Base-by-base conservation (phyloP, 2,113 vertebrate genomes). In the Neogale vison region DNA sequence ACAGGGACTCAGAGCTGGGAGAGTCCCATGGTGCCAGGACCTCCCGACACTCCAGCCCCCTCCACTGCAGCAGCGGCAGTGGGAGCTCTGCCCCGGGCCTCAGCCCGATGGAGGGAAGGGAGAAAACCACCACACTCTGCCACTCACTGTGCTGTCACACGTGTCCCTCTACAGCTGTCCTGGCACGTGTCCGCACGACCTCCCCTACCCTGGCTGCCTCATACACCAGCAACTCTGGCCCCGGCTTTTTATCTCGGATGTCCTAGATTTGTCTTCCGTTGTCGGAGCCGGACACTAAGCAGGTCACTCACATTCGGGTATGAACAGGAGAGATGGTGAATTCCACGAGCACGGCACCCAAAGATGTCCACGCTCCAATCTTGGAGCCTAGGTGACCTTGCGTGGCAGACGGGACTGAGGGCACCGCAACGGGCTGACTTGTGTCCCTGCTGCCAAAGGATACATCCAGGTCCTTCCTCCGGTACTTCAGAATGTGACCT, bases 11-110 rank as follows among this genome's bases (percentile, higher is more conserved):
- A 0, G 3, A 21, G 69, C 57, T n/a, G 23, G 11, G 67, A n/a
- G 26, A 10, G n/a, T 50, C 76, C 65, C 24, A 0, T 0, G 15
- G 24, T 39, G 39, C 36, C 23, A 1, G 3, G 1, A 3, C 50
- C 36, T 7, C 36, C 61, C 0, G 1, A 4, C 7, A 5, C 84
- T 24, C 21, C 8, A 8, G 74, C 5, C 11, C 15, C 42, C 42
- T 17, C 13, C 45, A 1, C 1, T 52, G 50, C 17, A 55, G 52
- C 12, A 3, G 36, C 3, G 8, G 4, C 34, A 31, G 81, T 11
- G 11, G 10, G 6, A 59, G 57, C 11, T 47, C 6, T 34, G 34
- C 24, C 0, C 63, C 31, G 0, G 31, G 39, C 12, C 9, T 26
- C 42, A 36, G 77, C 34, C 65, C 6, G 12, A 18, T 0, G 4